Conservation (phyloP, 2,113 vertebrate genomes). For the Nerophis lumbriciformis region DNA sequence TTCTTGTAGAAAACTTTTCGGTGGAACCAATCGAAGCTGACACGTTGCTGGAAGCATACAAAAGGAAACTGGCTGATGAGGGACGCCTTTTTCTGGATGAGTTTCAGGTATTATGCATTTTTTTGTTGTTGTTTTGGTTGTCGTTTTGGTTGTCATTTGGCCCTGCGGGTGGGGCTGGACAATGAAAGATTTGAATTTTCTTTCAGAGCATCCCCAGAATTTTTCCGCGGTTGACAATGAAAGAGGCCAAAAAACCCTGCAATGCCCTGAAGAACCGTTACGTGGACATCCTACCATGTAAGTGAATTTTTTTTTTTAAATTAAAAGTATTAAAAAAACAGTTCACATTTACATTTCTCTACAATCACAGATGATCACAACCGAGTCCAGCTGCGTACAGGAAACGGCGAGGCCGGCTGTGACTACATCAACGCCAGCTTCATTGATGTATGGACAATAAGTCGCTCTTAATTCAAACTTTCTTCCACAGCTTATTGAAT, state of each 20-base stretch:
- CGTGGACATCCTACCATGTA: conserved; percentile 94
- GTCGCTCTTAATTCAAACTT: neutral
- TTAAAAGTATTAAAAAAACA: neutral
- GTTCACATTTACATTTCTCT: conserved; percentile 10
- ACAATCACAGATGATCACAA: conserved; percentile 84
- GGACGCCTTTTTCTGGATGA: conserved; percentile 90
- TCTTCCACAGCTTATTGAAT: neutral
- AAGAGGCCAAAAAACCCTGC: conserved; percentile 83
- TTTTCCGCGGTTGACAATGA: conserved; percentile 81
- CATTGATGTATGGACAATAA: conserved; percentile 79
- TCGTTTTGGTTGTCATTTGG: neutral
- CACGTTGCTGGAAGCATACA: conserved; percentile 79
- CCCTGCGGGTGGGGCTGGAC: neutral
- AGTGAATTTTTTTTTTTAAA: conserved; percentile 21
- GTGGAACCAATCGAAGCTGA: conserved; percentile 88
- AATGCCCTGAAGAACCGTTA: conserved; percentile 93
- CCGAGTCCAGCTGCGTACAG: conserved; percentile 82
- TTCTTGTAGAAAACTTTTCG: conserved; percentile 69
- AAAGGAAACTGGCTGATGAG: conserved; percentile 90
- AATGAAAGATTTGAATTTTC: neutral
- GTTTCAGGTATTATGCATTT: conserved; percentile 82
- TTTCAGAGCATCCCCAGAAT: conserved; percentile 91
- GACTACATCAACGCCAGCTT: conserved; percentile 97
- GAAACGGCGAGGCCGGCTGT: conserved; percentile 75
- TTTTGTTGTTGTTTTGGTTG: neutral